Base-by-base conservation (phyloP, 2,113 vertebrate species). In the Orycteropus afer region DNA sequence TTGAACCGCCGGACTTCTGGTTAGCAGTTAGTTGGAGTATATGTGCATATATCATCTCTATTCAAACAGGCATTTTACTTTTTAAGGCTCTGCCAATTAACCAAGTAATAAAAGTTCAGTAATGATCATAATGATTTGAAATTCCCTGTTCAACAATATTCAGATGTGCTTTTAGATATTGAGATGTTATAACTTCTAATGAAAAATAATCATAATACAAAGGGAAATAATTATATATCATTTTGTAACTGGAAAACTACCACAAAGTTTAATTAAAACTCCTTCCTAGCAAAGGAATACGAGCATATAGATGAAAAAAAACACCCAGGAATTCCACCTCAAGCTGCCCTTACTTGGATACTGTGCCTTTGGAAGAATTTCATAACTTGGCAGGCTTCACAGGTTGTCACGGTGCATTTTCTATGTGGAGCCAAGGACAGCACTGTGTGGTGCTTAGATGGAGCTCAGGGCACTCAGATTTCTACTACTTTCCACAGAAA, bases 381-480 rank as follows among this genome's bases (percentile, higher is more conserved):
- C 78, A 73, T 96, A 85, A 88, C 92, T 86, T 92, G 93, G 94
- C 91, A 96, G 23, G 17, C 51, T 86, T 90, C n/a, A 69, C 29
- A 42, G 49, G 6, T n/a, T 76, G 67, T 79, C 74, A 79, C 8
- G 0, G 42, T 57, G 1, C 40, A n/a, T 84, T 83, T 95, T 49
- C 76, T 67, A 11, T 87, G 55, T 51, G 25, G 27, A 85, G 42
- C 49, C 93, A 90, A 90, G 86, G 95, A 32, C 82, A 90, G 23
- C 86, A 87, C 77, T 92, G 76, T 73, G 29, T 95, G 73, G 74
- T 79, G 79, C 65, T 55, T 76, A 65, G 37, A 83, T 7, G 53
- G 42, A 86, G 40, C 14, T 86, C 12, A 67, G 20, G 47, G 2
- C 15, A 65, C 20, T 86, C 63, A 76, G 20, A 45, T 63, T 45